A percentile compares a stretch with the other conserved stretches of the same genome.
Conservation (phyloP, 2,888 invertebrate species). For the Torymus tubicola region DNA sequence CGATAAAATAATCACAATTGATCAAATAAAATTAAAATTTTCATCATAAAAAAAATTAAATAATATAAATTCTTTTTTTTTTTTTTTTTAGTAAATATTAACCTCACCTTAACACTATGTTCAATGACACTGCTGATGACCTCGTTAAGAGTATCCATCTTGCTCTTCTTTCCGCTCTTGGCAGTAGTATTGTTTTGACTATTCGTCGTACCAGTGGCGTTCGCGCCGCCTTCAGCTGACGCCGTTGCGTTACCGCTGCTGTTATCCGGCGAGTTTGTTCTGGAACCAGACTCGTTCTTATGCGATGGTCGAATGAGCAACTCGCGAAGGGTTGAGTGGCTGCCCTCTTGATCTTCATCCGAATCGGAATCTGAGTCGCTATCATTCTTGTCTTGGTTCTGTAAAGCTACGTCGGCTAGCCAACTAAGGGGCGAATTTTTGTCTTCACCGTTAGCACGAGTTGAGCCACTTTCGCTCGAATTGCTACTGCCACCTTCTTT, state of each 20-base stretch:
- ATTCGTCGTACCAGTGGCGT: constrained; percentile 65
- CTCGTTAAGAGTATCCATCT: constrained; percentile 84
- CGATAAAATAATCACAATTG: constrained; percentile 27
- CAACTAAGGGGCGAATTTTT: constrained; percentile 82
- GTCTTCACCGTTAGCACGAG: constrained; percentile 76
- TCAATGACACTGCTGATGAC: constrained; percentile 88
- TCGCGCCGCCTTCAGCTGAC: constrained; percentile 59
- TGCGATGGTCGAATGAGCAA: constrained; percentile 85
- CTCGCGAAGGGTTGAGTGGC: constrained; percentile 89
- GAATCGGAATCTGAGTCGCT: constrained; percentile 80
- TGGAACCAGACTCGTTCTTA: constrained; percentile 65
- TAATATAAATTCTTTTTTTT: neutral
- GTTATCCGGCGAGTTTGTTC: constrained; percentile 60
- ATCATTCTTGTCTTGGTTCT: constrained; percentile 80
- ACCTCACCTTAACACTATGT: constrained; percentile 78
- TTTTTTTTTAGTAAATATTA: neutral
- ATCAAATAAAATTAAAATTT: constrained; percentile 23
- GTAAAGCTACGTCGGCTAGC: constrained; percentile 83
- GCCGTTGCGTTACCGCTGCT: constrained; percentile 68
- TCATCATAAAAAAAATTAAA: constrained; percentile 30
- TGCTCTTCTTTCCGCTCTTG: constrained; percentile 79
- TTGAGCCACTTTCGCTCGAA: constrained; percentile 75
- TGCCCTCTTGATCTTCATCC: constrained; percentile 85
- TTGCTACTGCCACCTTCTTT: constrained; percentile 31
- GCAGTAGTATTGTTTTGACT: constrained; percentile 62